Conservation (phyloP, 1,140 invertebrate species). For the Drosophila yakuba region DNA sequence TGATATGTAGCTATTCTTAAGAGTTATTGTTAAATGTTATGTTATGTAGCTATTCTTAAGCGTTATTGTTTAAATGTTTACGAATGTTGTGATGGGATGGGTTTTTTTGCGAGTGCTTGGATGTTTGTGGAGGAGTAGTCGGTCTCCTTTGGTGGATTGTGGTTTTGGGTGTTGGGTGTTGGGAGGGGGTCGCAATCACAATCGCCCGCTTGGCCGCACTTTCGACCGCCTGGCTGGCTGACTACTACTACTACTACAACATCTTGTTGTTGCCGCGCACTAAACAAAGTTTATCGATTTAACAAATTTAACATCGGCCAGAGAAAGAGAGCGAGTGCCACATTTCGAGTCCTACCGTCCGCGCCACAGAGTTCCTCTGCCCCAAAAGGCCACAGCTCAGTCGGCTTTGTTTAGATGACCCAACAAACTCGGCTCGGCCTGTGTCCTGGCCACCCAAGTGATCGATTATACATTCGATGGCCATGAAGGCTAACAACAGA, state of each 20-base stretch:
- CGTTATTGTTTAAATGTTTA: too few relatives aligned
- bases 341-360: constrained; percentile 53
- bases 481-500: constrained; percentile 76
- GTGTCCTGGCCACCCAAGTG: constrained; percentile 63
- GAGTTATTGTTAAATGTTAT: too few relatives aligned
- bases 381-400: constrained; percentile 3
- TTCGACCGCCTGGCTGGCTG: constrained; percentile 50
- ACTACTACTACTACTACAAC: constrained; percentile 17
- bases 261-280: constrained; percentile 73
- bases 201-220: constrained; percentile 23
- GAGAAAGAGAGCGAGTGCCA: constrained; percentile 61
- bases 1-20: too few relatives aligned
- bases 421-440: constrained; percentile 74
- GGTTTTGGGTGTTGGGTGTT: constrained; percentile 51
- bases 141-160: constrained; percentile 17
- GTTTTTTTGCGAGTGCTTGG: background rate
- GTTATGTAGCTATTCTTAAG: too few relatives aligned
- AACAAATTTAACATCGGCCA: constrained; percentile 72
- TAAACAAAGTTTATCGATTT: constrained; percentile 83
- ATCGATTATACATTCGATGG: constrained; percentile 82
- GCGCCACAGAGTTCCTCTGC: constrained; percentile 31
- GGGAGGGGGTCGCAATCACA: constrained; percentile 25
- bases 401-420: constrained; percentile 79
- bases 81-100: too few relatives aligned
- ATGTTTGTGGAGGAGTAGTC: constrained; percentile 18